Base-by-base conservation (phyloP, 2,113 vertebrate species). In the Proterorhinus semilunaris region DNA sequence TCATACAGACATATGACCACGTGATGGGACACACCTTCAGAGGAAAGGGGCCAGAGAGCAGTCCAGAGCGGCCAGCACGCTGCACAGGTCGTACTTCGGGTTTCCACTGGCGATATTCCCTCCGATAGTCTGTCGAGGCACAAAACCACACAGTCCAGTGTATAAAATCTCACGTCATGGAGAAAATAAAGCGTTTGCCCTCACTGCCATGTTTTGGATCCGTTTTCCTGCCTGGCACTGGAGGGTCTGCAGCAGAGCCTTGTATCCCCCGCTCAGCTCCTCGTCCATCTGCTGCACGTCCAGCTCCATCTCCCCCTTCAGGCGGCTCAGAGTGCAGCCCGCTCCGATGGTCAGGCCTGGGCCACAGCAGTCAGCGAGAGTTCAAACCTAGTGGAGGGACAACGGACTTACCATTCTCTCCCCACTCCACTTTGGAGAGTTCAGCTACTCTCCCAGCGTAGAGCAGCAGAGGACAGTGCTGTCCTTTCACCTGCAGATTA, bases 21-120 rank as follows among this genome's bases (percentile, higher is more conserved):
- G 6, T 8, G 12, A 2, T 36, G 7, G 70, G 0, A 59, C 63
- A 84, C 55, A 98, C 96, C 93, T 80, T 69, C 83, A 42, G 94
- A 96, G 2, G 89, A 64, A 51, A 95, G 70, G 70, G 46, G 69
- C 81, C 43, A 98, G 91, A 58, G 79, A 83, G 81, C 93, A 95
- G 66, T 88, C 93, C 54, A 93, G 91, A n/a, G 92, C 94, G 42
- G 94, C 94, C 71, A 98, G 82, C 66, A 98, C 17, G 3, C 95
- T 95, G 78, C 95, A 96, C 87, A 98, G 88, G 81, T 98, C 97
- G 0, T 95, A 98, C 57, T 96, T 95, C 10, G 94, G 91, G 81
- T 90, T 91, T 10, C 93, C 94, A 47, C 93, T 95, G 45, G 94
- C 10, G 9, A 98, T 91, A 76, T 96, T 94, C 12, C 96, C 96